Evolutionary conservation across 2,888 invertebrate genomes (phyloP), one percentile per base, ranked within the genome.

Genomic region (Latheticus oryzae): DNA sequence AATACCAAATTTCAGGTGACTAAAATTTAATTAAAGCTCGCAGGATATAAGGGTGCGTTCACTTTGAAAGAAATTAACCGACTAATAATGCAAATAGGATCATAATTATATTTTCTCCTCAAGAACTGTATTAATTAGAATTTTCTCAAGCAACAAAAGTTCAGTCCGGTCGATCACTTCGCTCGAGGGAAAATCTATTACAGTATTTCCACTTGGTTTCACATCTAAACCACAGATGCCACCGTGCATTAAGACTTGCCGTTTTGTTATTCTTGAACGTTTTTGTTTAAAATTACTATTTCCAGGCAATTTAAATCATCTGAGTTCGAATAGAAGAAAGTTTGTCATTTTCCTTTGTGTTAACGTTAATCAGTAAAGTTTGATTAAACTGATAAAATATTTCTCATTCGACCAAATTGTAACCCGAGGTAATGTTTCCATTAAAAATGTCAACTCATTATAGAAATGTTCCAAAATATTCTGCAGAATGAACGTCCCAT

Each of bases 1-100:
- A 47, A 47, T 32, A 35, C 33, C 33, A 33, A 47, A 35, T 47
- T 47, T 21, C 33, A 33, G 47, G 47, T 47, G 33, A 47, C 15
- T 32, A 24, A 35, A 24, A 35, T 35, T 47, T 47, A 47, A 47
- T 47, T 47, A 47, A 47, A 33, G 15, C 15, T 23, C 5, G 21
- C n/a, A n/a, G 33, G 7, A 21, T n/a, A 45, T 21, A 32, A 32
- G 33, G 42, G 2, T 4, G 32, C 45, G 16, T n/a, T n/a, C n/a
- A n/a, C n/a, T n/a, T n/a, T 45, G 32, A 24, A 33, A 23, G 33
- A 47, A 47, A 47, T 47, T 47, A 47, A 23, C 47, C 15, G 24
- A 35, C 32, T 47, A 33, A 47, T 33, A 35, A 47, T 35, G 33
- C 47, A 32, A 47, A 47, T 47, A 15, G 24, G 1, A 16, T 5